Percentiles rank a stretch among this genome's conserved stretches.
phyloP scores from a whole-genome alignment of 1,140 invertebrate genomes.

The Drosophila carrolli region DNA sequence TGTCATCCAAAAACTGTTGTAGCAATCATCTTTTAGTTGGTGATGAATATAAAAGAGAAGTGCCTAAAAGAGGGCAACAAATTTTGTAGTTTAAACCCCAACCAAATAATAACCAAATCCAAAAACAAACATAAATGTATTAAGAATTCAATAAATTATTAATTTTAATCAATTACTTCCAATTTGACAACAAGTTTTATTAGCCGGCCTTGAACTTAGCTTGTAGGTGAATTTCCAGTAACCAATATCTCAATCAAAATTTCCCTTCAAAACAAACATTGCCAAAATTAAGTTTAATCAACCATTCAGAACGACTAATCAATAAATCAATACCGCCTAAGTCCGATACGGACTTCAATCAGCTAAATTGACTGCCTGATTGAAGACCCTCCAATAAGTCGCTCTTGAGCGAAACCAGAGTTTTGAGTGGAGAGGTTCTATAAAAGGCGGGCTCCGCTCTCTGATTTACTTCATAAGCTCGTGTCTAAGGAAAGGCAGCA shows the following conservation, averaged over 20 bases:
- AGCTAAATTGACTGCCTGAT: slow-evolving; percentile 63
- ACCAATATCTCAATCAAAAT: slow-evolving; percentile 4
- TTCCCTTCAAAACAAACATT: slow-evolving; percentile 27
- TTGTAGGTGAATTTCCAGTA: slow-evolving; percentile 10
- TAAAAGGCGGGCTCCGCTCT: slow-evolving; percentile 26
- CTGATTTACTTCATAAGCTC: slow-evolving; percentile 12
- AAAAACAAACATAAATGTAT: not conserved
- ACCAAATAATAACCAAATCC: not conserved
- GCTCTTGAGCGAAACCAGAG: slow-evolving; percentile 5
- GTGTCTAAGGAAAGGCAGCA: slow-evolving; percentile 7
- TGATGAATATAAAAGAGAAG: not conserved
- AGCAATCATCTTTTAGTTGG: not conserved
- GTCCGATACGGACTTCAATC: slow-evolving; percentile 35
- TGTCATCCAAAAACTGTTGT: too few relatives aligned
- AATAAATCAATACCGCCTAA: slow-evolving; percentile 29
- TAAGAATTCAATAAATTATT: not conserved
- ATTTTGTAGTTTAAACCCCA: not conserved
- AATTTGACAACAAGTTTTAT: not conserved
- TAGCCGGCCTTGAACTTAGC: slow-evolving; percentile 19
- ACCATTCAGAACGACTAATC: slow-evolving; percentile 16
- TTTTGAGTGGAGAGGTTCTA: slow-evolving; percentile 23
- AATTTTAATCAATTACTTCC: not conserved
- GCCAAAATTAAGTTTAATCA: slow-evolving; percentile 43
- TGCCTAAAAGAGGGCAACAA: slow-evolving; percentile 5
- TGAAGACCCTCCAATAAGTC: slow-evolving; percentile 25